Conservation (phyloP, 2,113 vertebrate species). For the Ancistrus triradiatus region DNA sequence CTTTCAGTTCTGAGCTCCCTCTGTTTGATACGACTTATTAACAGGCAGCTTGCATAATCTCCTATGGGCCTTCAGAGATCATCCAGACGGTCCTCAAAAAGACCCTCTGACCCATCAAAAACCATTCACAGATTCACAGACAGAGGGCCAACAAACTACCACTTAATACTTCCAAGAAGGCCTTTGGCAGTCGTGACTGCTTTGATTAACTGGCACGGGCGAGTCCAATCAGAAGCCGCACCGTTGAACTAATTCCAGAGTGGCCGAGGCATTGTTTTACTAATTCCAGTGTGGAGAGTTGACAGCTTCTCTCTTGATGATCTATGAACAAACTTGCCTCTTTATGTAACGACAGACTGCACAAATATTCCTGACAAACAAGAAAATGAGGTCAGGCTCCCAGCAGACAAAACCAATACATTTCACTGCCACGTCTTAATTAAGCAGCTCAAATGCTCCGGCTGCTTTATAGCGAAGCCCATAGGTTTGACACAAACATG, state of each 20-base stretch:
- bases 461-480: conserved; percentile 34
- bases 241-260: neutral
- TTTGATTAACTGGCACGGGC: no score
- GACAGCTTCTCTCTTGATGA: conserved; percentile 46
- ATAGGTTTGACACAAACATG: conserved; percentile 44
- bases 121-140: no score
- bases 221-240: neutral
- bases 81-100: no score
- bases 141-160: no score
- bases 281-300: conserved; percentile 50
- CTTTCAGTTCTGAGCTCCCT: no score
- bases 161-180: no score
- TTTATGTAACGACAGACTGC: conserved; percentile 52
- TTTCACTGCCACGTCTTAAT: conserved; percentile 59
- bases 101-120: no score
- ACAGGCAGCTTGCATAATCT: no score
- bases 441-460: conserved; percentile 57
- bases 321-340: conserved; percentile 58
- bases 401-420: conserved; percentile 52
- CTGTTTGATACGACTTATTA: no score
- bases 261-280: conserved; percentile 51
- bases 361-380: conserved; percentile 70
- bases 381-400: conserved; percentile 57
- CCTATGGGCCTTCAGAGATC: no score
- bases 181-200: no score